Evolutionary conservation across 2,888 invertebrate species (phyloP), one percentile per base, ranked within the genome.

Genomic region (Podotricha telesiphe): DNA sequence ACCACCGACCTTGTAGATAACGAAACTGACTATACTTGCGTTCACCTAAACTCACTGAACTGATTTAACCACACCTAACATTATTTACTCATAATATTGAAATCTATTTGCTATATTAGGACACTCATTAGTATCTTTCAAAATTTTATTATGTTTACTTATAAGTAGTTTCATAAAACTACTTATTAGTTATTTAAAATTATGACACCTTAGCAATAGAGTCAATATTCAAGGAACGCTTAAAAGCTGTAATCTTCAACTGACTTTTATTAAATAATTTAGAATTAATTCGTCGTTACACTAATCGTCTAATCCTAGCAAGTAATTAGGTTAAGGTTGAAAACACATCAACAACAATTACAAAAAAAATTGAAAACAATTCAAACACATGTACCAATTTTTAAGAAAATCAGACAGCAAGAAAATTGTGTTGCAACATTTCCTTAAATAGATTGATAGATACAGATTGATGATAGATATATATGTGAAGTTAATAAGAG

Each of bases 1-100:
- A 70, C 74, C 74, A 78, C 69, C 70, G 76, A 74, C 76, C 76
- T 78, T 76, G 79, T 40, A 69, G 70, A 73, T 76, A 76, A 75
- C 73, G 65, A 72, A 74, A 72, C 65, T 71, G 66, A 65, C 73
- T 73, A 67, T 56, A 65, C 51, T 71, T 72, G 68, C 72, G 70
- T 74, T 75, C 74, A 74, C 69, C 70, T 62, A 69, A 67, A 73
- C 72, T 71, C 65, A 69, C 63, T 70, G 62, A 65, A 71, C 70
- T 64, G 65, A 70, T 67, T 53, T 68, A 71, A 58, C 64, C 68
- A 67, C 72, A 65, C 74, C 69, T 69, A 47, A 51, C 66, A 58
- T 63, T 67, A 67, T 67, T 61, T 67, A 67, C 67, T 61, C 42
- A 51, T 45, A 53, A 53, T 61, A 67, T 67, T 34, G 59, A 67